Conservation (phyloP, 2,888 invertebrate species). For the Spisula solida region DNA sequence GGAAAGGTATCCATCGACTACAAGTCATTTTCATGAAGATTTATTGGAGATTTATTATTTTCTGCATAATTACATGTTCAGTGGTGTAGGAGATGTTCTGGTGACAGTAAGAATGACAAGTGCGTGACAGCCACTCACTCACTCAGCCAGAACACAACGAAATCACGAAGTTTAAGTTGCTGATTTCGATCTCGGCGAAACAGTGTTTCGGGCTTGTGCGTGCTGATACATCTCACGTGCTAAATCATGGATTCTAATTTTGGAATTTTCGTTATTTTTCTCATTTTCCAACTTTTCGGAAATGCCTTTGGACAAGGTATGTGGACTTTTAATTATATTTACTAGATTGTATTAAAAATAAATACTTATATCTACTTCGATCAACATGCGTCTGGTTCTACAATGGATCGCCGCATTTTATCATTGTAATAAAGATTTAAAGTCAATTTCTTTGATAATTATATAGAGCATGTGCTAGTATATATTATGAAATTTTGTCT, state of each 20-base stretch:
- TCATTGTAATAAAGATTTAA: background rate
- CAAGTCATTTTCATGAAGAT: too few relatives aligned
- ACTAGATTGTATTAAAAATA: background rate
- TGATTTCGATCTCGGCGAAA: background rate
- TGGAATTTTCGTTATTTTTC: slow-evolving; percentile 2
- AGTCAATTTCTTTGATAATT: background rate
- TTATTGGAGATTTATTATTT: too few relatives aligned
- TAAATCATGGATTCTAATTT: slow-evolving; percentile 3
- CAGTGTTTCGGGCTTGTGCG: background rate
- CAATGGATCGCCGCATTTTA: background rate
- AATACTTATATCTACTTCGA: background rate
- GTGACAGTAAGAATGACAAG: slow-evolving; percentile 13
- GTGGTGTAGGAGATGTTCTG: background rate
- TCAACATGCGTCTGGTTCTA: background rate
- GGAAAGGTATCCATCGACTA: too few relatives aligned
- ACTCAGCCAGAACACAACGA: background rate
- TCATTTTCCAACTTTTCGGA: slow-evolving; percentile 1
- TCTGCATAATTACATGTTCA: background rate
- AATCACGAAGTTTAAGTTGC: background rate
- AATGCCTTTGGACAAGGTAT: slow-evolving; percentile 29
- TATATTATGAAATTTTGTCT: too few relatives aligned
- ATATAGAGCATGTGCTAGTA: background rate
- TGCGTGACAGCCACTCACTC: background rate
- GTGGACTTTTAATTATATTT: background rate
- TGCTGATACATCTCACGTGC: slow-evolving; percentile 6